Percentiles rank a stretch among this genome's conserved stretches.
These are phyloP conservation scores for Amaurobius ferox DNA, from an alignment of 2,888 invertebrate species.

Conservation along the genomic window DNA sequence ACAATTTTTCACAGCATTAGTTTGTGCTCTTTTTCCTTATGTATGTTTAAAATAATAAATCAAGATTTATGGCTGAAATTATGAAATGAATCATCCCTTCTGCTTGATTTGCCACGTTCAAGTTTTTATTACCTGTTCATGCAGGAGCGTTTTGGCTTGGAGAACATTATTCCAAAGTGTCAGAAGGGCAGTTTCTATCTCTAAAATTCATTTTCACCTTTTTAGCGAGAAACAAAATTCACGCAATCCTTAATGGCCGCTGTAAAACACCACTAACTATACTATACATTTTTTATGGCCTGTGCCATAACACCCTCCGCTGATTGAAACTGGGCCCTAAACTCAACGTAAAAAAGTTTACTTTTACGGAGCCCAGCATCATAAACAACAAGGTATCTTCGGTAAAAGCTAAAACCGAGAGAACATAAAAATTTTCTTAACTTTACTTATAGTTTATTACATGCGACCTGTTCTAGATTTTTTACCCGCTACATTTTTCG, in stretches of 20 bases:
- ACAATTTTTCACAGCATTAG: too few species aligned
- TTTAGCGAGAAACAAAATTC: conserved; percentile 15
- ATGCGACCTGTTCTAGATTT: conserved; percentile 29
- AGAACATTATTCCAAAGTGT: neutral
- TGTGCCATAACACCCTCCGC: conserved; percentile 31
- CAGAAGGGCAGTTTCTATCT: conserved; percentile 18
- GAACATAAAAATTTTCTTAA: conserved; percentile 40
- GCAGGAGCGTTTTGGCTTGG: neutral
- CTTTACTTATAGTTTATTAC: conserved; percentile 62
- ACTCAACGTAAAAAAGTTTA: conserved; percentile 16
- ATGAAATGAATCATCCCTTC: neutral
- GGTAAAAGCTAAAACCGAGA: conserved; percentile 40
- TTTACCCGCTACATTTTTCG: conserved; percentile 24
- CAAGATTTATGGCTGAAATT: neutral
- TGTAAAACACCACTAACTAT: conserved; percentile 64
- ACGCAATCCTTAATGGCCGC: conserved; percentile 42
- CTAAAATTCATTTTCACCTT: conserved; percentile 43
- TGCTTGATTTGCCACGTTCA: neutral
- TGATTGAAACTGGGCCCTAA: conserved; percentile 67
- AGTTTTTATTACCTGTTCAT: neutral
- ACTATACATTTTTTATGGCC: conserved; percentile 60
- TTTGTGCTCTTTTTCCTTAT: too few species aligned
- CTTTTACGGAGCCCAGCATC: conserved; percentile 29
- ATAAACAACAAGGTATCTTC: conserved; percentile 46
- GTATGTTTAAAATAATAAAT: neutral